phyloP scores from a whole-genome alignment of 1,140 invertebrate genomes.

The Ceratina australensis region DNA sequence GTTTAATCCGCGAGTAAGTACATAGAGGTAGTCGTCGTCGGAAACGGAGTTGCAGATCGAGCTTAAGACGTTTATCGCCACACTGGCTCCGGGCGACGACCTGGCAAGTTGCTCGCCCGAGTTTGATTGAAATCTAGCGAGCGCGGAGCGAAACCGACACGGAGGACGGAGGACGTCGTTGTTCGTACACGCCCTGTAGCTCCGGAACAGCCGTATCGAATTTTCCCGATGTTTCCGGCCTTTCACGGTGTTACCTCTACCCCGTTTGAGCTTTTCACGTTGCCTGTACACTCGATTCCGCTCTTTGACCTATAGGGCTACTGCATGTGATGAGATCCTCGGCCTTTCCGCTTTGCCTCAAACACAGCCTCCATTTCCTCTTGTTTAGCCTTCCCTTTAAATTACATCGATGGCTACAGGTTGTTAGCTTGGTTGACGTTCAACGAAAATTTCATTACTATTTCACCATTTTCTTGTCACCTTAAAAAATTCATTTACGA shows the following conservation, averaged over 20 bases:
- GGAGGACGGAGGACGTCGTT: not conserved
- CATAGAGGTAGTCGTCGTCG: not conserved
- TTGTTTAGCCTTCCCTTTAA: too few relatives aligned
- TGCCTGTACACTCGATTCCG: not conserved
- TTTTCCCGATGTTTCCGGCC: conserved; percentile 23
- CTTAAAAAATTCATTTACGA: too few relatives aligned
- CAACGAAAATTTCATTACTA: too few relatives aligned
- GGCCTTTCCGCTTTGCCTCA: not conserved
- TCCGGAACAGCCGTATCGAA: conserved; percentile 1
- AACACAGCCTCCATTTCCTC: not conserved
- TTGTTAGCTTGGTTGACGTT: too few relatives aligned
- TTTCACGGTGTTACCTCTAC: conserved; percentile 13
- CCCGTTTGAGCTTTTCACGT: not conserved
- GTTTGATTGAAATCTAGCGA: conserved; percentile 43
- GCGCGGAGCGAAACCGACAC: not conserved
- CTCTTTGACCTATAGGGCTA: not conserved
- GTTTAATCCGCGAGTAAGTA: conserved; percentile 15
- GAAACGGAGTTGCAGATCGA: conserved; percentile 11
- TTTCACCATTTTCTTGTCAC: not conserved
- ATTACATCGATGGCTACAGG: not conserved
- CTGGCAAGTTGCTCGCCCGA: not conserved
- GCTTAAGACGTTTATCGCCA: conserved; percentile 39
- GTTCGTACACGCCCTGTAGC: not conserved
- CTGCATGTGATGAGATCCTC: not conserved
- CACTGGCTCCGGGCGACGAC: conserved; percentile 10